phyloP scores from a whole-genome alignment of 2,888 invertebrate species.

The Pyralis farinalis region DNA sequence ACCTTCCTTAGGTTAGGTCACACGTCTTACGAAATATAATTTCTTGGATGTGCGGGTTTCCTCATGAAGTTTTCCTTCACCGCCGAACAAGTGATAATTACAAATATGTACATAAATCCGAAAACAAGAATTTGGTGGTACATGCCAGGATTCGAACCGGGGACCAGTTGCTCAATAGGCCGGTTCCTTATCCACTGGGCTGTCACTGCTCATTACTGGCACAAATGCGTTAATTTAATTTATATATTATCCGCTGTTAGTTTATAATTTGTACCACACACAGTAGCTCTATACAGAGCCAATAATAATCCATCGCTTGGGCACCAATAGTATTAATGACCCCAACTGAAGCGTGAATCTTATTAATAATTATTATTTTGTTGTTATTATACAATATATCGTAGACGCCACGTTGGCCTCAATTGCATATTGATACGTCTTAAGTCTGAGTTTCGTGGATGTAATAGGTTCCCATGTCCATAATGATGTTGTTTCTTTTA shows the following conservation, averaged over 20 bases:
- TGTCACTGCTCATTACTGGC: no score
- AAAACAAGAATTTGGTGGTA: no score
- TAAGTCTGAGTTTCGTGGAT: conserved; percentile 16
- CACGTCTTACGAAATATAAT: no score
- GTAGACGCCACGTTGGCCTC: conserved; percentile 32
- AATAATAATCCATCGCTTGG: conserved; percentile 23
- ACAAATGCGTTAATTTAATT: no score
- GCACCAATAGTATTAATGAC: conserved; percentile 21
- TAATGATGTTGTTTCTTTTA: conserved; percentile 1
- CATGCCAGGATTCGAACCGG: no score
- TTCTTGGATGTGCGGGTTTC: no score
- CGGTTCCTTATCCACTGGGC: no score
- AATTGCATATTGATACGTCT: conserved; percentile 40
- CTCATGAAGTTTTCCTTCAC: no score
- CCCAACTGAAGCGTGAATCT: conserved; percentile 28
- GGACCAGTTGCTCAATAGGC: no score
- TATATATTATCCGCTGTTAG: conserved; percentile 10
- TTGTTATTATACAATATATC: conserved; percentile 28
- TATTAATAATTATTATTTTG: conserved; percentile 46
- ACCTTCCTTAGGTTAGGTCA: no score
- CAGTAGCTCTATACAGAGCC: conserved; percentile 16
- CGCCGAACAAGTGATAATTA: no score
- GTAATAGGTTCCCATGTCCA: conserved; percentile 20
- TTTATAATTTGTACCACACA: conserved; percentile 11
- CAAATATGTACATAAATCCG: no score